These are phyloP conservation scores for Leptarthrus brevirostris DNA, from an alignment of 2,888 invertebrate species.

Conservation along the genomic window DNA sequence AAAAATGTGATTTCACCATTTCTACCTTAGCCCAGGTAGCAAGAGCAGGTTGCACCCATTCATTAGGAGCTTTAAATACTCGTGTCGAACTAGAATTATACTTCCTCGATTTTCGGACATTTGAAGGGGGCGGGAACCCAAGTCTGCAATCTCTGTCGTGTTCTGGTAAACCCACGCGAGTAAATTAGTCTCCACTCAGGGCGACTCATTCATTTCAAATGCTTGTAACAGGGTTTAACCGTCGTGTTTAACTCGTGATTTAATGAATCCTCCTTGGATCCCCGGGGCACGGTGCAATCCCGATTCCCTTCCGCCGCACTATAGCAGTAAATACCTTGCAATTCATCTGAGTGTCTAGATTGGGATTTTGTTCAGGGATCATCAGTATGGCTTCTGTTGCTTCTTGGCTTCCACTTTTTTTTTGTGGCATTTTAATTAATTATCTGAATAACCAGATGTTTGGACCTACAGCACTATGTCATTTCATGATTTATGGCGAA, in stretches of 20 bases:
- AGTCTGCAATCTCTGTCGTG: constrained; percentile 5
- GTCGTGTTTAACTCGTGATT: constrained; percentile 41
- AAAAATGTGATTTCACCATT: background rate
- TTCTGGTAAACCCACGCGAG: constrained; percentile 26
- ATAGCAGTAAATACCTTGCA: constrained; percentile 16
- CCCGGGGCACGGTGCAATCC: background rate
- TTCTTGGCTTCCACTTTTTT: constrained; percentile 1
- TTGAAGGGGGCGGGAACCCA: constrained; percentile 8
- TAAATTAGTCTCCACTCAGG: constrained; percentile 28
- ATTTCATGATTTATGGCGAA: constrained; percentile 42
- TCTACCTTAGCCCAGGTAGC: background rate
- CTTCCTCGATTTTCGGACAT: constrained; percentile 20
- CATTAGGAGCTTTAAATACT: background rate
- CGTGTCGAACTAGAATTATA: constrained; percentile 12
- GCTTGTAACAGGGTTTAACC: constrained; percentile 30
- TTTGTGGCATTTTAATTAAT: constrained; percentile 40
- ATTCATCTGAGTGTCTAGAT: constrained; percentile 6
- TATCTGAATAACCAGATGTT: constrained; percentile 38
- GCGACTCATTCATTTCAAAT: constrained; percentile 20
- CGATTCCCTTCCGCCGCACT: background rate
- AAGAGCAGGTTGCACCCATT: background rate
- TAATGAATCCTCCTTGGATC: constrained; percentile 26
- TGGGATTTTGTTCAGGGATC: background rate
- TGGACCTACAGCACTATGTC: constrained; percentile 36
- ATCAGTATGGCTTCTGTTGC: constrained; percentile 24